Base-by-base conservation (phyloP, 2,888 invertebrate species). In the Diarsia brunnea region DNA sequence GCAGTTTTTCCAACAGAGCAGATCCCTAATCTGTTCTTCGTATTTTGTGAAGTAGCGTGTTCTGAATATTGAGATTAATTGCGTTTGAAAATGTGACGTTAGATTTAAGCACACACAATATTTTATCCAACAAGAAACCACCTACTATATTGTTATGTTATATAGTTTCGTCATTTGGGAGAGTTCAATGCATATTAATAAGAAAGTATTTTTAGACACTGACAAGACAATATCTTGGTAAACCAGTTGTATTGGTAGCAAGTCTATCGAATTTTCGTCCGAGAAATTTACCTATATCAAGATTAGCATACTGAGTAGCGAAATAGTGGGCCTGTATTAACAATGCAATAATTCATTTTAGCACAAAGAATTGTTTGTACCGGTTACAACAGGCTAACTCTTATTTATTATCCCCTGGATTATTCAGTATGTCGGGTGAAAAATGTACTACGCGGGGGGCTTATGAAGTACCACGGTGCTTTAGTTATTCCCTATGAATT, bases 401-500 rank as follows among this genome's bases (percentile, higher is more conserved):
- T 91, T 93, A 93, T 93, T 93, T 94, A 94, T 93, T 90, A 88
- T 87, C 86, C 79, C 75, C 66, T 81, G 88, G 84, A 88, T 88
- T 86, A 93, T 93, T 92, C 92, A 92, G 90, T 89, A 88, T 87
- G 89, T 86, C 88, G 90, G 88, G 90, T 95, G 95, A 95, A 95
- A 95, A 95, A 95, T 95, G 92, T 89, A 89, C 95, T 84, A 91
- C 92, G 92, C 95, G 93, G 95, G 95, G 94, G 95, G 93, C 90
- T 93, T 91, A 90, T 90, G 91, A 91, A 92, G 90, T 90, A 87
- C 88, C 87, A 86, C 65, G 87, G 81, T 91, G 92, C 91, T 93
- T 94, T 93, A 93, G 93, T 93, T 93, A 93, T 93, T 89, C 91
- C 83, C 82, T 89, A 95, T 96, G 95, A 95, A 95, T 96, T 95